These are phyloP conservation scores for Cenopis cana DNA, from an alignment of 2,888 invertebrate genomes.

Conservation along the genomic window DNA sequence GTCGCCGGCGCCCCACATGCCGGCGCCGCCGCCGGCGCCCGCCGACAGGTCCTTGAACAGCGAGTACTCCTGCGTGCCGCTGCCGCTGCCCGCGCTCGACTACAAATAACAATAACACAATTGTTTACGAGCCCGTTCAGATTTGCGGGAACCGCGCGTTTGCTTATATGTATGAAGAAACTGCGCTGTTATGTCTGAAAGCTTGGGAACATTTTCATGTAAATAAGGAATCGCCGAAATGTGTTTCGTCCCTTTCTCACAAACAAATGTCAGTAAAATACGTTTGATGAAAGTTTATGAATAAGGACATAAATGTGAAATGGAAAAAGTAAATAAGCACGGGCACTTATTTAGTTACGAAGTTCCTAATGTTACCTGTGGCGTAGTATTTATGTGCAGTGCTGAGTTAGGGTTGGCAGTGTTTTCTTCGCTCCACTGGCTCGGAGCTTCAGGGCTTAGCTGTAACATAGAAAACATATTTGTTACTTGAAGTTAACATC, in stretches of 20 bases:
- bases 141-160: too few species aligned
- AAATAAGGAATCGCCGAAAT: too few species aligned
- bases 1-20: conserved; percentile 78
- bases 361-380: conserved; percentile 63
- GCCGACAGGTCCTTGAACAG: conserved; percentile 91
- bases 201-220: too few species aligned
- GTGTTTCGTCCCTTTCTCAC: too few species aligned
- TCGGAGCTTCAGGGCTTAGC: conserved; percentile 74
- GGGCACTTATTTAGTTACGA: neutral
- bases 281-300: too few species aligned
- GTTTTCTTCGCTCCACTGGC: conserved; percentile 72
- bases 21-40: conserved; percentile 69
- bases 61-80: conserved; percentile 91
- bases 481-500: neutral
- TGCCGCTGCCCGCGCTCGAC: conserved; percentile 55
- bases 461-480: conserved; percentile 48
- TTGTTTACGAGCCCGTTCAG: too few species aligned
- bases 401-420: conserved; percentile 68
- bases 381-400: conserved; percentile 79
- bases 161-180: too few species aligned
- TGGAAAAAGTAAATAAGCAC: neutral
- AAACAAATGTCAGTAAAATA: too few species aligned
- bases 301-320: too few species aligned
- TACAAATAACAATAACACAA: conserved; percentile 46
- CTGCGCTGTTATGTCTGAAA: too few species aligned